phyloP scores from a whole-genome alignment of 2,888 invertebrate species.

The Drosophila paracracens region DNA sequence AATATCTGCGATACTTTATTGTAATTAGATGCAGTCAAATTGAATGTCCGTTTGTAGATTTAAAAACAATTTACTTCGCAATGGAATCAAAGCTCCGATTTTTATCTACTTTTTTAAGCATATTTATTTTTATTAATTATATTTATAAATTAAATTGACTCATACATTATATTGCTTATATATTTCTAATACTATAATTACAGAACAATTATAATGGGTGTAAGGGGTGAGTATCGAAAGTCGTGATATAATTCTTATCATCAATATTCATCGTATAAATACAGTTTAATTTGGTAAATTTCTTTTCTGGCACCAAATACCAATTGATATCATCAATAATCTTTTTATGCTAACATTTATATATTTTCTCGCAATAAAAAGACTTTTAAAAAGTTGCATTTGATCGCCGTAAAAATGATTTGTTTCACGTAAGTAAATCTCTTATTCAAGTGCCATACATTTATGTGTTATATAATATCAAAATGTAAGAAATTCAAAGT shows the following conservation, averaged over 20 bases:
- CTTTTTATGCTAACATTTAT: not conserved
- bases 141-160: not conserved
- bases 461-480: not conserved
- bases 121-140: not conserved
- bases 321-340: not conserved
- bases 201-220: not conserved
- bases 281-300: not conserved
- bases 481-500: not conserved
- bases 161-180: not conserved
- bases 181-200: too few relatives aligned
- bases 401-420: not conserved
- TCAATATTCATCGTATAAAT: not conserved
- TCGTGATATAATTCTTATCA: not conserved
- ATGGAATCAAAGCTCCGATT: not conserved
- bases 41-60: constrained; percentile 26
- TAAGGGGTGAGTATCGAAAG: not conserved
- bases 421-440: not conserved
- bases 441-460: not conserved
- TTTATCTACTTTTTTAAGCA: not conserved
- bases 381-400: not conserved
- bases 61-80: constrained; percentile 11
- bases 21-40: constrained; percentile 65
- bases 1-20: constrained; percentile 66
- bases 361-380: not conserved
- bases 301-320: not conserved